A percentile compares a stretch with the other conserved stretches of the same genome.
phyloP scores from a whole-genome alignment of 2,113 vertebrate species.

The Peromyscus maniculatus region DNA sequence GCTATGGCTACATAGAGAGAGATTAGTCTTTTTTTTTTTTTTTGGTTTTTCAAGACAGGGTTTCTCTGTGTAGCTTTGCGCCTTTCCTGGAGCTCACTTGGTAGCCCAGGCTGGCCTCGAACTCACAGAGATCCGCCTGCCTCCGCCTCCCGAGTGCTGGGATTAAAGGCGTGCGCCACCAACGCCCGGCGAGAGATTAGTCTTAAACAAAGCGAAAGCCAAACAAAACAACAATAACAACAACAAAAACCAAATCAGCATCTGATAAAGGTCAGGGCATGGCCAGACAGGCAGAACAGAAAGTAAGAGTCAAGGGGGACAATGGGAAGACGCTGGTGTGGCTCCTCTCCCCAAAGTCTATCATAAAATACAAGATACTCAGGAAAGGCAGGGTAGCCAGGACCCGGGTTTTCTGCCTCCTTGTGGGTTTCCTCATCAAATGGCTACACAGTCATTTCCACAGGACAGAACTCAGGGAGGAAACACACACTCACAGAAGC shows the following conservation, averaged over 20 bases:
- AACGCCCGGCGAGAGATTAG: too few species aligned
- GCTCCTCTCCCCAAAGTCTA: neutral
- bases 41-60: too few species aligned
- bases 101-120: too few species aligned
- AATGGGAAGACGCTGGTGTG: neutral
- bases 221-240: too few species aligned
- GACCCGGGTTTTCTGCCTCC: neutral
- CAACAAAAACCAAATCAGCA: neutral
- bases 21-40: neutral
- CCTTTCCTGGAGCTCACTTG: too few species aligned
- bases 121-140: too few species aligned
- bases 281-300: neutral
- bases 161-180: too few species aligned
- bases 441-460: neutral
- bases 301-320: neutral
- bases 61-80: too few species aligned
- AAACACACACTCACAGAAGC: fast-evolving
- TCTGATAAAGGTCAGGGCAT: neutral
- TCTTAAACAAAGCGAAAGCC: neutral
- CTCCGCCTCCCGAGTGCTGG: too few species aligned
- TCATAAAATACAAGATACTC: neutral
- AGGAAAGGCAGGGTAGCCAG: fast-evolving
- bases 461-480: neutral
- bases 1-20: neutral
- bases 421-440: neutral